Evolutionary conservation across 2,888 invertebrate species (phyloP).

Genomic region (Apotomis capreana): DNA sequence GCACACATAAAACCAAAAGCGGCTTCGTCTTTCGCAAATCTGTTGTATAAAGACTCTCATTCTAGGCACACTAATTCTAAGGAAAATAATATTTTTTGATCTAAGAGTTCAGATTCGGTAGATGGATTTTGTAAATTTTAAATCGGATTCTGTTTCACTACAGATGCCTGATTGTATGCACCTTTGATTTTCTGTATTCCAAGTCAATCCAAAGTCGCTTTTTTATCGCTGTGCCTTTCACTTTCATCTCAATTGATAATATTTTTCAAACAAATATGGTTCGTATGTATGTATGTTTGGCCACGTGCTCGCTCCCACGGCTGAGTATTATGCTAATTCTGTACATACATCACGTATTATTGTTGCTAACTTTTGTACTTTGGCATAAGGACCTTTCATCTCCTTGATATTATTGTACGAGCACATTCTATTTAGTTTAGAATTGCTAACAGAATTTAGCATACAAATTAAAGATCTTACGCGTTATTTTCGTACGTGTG

Average conservation of each 20-base stretch:
- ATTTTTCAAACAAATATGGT: constrained; percentile 10
- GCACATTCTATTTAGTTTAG: constrained; percentile 1
- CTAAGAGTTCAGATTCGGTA: too few species aligned
- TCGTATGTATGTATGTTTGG: constrained; percentile 62
- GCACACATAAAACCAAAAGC: too few species aligned
- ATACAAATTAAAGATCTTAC: not conserved
- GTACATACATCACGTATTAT: constrained; percentile 65
- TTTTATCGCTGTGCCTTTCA: not conserved
- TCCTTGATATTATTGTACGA: constrained; percentile 6
- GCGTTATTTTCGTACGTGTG: not conserved
- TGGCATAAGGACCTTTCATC: constrained; percentile 27
- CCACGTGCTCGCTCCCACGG: constrained; percentile 75
- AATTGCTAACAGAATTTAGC: not conserved
- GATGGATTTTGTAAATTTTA: too few species aligned
- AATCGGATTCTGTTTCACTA: too few species aligned
- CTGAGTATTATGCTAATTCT: constrained; percentile 77
- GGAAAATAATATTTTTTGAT: too few species aligned
- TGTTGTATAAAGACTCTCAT: too few species aligned
- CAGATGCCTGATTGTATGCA: not conserved
- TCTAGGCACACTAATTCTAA: too few species aligned
- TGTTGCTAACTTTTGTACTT: constrained; percentile 48
- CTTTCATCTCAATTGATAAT: constrained; percentile 7
- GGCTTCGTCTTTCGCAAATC: too few species aligned
- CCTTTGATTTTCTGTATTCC: not conserved
- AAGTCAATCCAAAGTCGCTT: not conserved